These are phyloP conservation scores for Rhyacichthys aspro DNA, from an alignment of 2,797 vertebrate genomes.

Conservation along the genomic window DNA sequence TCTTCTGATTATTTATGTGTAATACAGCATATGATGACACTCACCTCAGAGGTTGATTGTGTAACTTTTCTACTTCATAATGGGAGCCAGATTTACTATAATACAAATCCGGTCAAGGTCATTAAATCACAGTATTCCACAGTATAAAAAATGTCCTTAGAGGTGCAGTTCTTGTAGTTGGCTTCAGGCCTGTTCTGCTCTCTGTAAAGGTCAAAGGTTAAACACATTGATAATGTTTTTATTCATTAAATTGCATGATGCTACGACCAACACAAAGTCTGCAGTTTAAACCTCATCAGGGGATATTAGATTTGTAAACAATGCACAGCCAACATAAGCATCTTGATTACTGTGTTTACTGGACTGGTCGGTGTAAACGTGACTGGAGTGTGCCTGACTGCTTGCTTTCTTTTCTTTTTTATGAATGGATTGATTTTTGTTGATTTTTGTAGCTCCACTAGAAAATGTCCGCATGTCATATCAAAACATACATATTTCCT, in stretches of 20 bases:
- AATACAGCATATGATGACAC: too few species aligned
- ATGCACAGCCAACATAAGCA: constrained; percentile 41
- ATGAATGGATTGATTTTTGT: not conserved
- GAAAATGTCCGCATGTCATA: not conserved
- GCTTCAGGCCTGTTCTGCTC: not conserved
- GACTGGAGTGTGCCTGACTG: constrained; percentile 43
- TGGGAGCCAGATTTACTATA: too few species aligned
- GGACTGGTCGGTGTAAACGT: constrained; percentile 20
- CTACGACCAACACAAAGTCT: constrained; percentile 1
- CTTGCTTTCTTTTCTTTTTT: not conserved
- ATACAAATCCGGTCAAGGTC: too few species aligned
- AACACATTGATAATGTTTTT: constrained; percentile 24
- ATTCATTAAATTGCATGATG: constrained; percentile 13
- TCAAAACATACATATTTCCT: not conserved
- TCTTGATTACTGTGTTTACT: constrained; percentile 23
- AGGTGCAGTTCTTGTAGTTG: too few species aligned
- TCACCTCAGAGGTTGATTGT: too few species aligned
- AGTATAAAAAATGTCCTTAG: too few species aligned
- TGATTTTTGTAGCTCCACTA: not conserved
- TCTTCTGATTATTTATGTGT: too few species aligned
- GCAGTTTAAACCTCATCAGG: constrained; percentile 2
- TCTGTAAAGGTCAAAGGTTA: constrained; percentile 4
- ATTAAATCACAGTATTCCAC: too few species aligned
- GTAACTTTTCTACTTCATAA: too few species aligned
- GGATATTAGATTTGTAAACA: constrained; percentile 37